These are phyloP conservation scores for Sebastes matsubarae DNA, from an alignment of 2,797 vertebrate species.

Conservation along the genomic window DNA sequence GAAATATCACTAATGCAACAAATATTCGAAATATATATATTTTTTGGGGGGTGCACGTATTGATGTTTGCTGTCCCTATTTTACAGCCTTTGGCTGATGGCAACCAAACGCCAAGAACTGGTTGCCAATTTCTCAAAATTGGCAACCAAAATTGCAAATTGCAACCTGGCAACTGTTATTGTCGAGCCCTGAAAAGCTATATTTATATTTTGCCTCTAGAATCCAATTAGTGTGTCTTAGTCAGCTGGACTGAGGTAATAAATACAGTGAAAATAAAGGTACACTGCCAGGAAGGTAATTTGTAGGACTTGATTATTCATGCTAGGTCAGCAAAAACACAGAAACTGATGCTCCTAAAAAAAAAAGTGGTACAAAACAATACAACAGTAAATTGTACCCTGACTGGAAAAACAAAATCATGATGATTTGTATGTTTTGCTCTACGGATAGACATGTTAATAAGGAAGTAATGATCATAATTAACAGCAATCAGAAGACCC, in stretches of 20 bases:
- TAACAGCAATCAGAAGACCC: background rate
- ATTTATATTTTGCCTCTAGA: conserved; percentile 7
- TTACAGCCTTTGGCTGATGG: too few relatives aligned
- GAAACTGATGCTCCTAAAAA: background rate
- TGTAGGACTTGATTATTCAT: background rate
- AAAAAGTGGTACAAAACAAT: background rate
- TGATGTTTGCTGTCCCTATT: too few relatives aligned
- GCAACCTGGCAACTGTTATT: too few relatives aligned
- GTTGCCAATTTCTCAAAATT: too few relatives aligned
- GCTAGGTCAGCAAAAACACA: conserved; percentile 14
- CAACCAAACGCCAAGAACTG: too few relatives aligned
- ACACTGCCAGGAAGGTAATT: conserved; percentile 3
- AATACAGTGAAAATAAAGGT: conserved; percentile 18
- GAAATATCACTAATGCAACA: too few relatives aligned
- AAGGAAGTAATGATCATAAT: background rate
- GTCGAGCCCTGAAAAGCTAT: background rate
- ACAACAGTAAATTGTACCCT: background rate
- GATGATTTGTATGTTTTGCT: background rate
- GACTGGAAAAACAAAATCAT: background rate
- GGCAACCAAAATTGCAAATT: too few relatives aligned
- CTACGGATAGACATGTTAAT: background rate
- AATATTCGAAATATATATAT: too few relatives aligned
- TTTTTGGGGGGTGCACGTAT: too few relatives aligned
- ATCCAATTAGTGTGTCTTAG: conserved; percentile 33
- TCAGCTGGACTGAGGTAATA: background rate